Evolutionary conservation across 2,113 vertebrate species (phyloP).

Genomic region (Callospermophilus lateralis): DNA sequence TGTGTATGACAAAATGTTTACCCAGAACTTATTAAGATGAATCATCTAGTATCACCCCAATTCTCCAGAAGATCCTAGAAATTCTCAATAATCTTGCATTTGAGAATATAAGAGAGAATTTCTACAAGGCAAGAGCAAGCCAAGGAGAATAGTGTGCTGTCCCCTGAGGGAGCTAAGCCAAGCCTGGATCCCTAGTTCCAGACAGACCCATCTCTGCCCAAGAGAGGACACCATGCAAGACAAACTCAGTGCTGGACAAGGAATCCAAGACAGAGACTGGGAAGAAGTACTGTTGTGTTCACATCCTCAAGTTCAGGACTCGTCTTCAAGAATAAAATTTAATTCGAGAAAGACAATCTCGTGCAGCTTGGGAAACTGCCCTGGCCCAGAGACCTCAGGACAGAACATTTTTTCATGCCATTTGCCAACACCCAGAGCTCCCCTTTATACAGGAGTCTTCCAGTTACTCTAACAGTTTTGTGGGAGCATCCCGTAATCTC

Average conservation of each 20-base stretch:
- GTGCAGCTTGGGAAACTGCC: conserved; percentile 46
- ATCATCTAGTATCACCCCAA: background rate
- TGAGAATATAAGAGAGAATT: background rate
- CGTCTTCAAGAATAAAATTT: conserved; percentile 51
- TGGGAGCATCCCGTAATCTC: conserved; percentile 83
- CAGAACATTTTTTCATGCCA: conserved; percentile 19
- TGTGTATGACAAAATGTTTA: background rate
- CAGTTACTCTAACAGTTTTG: conserved; percentile 78
- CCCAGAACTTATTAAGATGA: background rate
- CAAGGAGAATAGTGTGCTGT: background rate
- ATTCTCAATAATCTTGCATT: conserved; percentile 17
- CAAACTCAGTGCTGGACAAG: background rate
- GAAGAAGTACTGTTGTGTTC: background rate
- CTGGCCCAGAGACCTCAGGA: conserved; percentile 1
- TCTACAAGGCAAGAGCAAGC: background rate
- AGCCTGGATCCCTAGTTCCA: background rate
- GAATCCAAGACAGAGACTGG: background rate
- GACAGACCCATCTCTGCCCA: background rate
- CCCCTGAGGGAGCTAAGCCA: background rate
- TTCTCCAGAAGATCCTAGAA: conserved; percentile 49
- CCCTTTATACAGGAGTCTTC: background rate
- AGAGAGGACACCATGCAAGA: background rate
- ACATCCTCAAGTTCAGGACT: conserved; percentile 49
- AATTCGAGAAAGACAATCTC: conserved; percentile 48
- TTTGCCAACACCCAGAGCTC: conserved; percentile 44